A percentile compares a stretch with the other conserved stretches of the same genome.
Conservation (phyloP, 1,140 invertebrate genomes). For the Conus ventricosus region DNA sequence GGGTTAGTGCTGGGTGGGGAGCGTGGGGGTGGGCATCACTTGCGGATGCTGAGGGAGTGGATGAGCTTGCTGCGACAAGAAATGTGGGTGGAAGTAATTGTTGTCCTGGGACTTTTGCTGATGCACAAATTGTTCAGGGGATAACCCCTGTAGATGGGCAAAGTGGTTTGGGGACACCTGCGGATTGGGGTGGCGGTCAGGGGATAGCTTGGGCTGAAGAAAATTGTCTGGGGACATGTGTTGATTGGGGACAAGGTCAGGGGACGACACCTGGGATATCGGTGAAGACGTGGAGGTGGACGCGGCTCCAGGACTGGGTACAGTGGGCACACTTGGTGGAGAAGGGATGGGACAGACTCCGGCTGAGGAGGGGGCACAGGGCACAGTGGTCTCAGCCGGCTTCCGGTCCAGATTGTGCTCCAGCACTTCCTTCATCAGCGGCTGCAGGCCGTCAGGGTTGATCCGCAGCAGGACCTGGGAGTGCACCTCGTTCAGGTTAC, state of each 20-base stretch:
- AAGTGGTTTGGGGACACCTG: background rate
- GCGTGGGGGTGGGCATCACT: background rate
- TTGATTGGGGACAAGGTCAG: background rate
- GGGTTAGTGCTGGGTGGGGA: slow-evolving; percentile 26
- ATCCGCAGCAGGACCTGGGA: slow-evolving; percentile 76
- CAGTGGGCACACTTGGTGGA: background rate
- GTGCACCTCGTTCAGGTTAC: slow-evolving; percentile 78
- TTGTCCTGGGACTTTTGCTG: background rate
- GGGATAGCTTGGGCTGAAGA: background rate
- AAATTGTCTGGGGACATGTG: background rate
- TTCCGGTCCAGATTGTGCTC: slow-evolving; percentile 68
- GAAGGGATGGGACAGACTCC: background rate
- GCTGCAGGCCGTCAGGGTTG: slow-evolving; percentile 74
- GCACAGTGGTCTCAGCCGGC: slow-evolving; percentile 15
- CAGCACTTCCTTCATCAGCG: slow-evolving; percentile 75
- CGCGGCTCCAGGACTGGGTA: background rate
- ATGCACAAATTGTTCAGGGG: background rate
- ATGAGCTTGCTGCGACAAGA: background rate
- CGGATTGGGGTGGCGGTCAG: background rate
- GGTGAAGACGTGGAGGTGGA: background rate
- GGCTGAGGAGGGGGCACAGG: slow-evolving; percentile 13
- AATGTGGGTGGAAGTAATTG: background rate
- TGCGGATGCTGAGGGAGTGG: background rate
- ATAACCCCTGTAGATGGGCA: background rate
- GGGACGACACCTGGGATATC: slow-evolving; percentile 24